These are phyloP conservation scores for Carcinoscorpius rotundicauda DNA, from an alignment of 1,140 invertebrate species.

Conservation along the genomic window DNA sequence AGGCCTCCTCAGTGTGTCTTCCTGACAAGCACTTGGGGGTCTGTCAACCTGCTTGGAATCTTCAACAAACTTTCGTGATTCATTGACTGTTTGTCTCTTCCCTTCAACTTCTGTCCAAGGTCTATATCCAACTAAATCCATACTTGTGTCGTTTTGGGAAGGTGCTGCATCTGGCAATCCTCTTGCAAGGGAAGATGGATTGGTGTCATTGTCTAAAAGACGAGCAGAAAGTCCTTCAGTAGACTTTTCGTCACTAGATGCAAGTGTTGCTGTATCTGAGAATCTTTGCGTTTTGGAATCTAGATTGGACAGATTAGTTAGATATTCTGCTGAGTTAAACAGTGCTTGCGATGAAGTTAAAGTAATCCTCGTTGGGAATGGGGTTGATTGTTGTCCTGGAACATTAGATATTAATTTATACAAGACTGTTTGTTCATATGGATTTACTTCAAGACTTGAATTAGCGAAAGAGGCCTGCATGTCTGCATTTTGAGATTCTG, in stretches of 20 bases:
- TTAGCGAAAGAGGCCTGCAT: background rate
- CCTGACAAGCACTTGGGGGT: slow-evolving; percentile 10
- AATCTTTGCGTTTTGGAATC: slow-evolving; percentile 3
- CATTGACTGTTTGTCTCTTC: slow-evolving; percentile 12
- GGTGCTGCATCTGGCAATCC: slow-evolving; percentile 8
- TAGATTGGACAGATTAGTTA: background rate
- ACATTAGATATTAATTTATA: background rate
- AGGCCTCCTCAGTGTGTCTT: background rate
- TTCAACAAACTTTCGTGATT: slow-evolving; percentile 8
- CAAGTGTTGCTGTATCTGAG: slow-evolving; percentile 3
- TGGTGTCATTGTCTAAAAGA: slow-evolving; percentile 15
- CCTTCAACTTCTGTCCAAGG: slow-evolving; percentile 19
- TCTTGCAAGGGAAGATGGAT: slow-evolving; percentile 4
- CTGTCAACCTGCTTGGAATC: slow-evolving; percentile 1
- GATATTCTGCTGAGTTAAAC: slow-evolving; percentile 1
- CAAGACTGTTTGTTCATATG: too few relatives aligned
- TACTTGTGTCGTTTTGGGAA: slow-evolving; percentile 10
- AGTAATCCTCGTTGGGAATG: slow-evolving; percentile 1
- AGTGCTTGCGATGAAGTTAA: background rate
- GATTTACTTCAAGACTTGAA: background rate
- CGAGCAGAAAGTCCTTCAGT: slow-evolving; percentile 20
- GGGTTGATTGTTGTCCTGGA: background rate
- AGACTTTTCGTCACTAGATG: slow-evolving; percentile 14
- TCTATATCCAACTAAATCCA: slow-evolving; percentile 19
- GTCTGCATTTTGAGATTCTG: background rate